phyloP scores from a whole-genome alignment of 2,888 invertebrate species.

The Himalopsyche japonica region DNA sequence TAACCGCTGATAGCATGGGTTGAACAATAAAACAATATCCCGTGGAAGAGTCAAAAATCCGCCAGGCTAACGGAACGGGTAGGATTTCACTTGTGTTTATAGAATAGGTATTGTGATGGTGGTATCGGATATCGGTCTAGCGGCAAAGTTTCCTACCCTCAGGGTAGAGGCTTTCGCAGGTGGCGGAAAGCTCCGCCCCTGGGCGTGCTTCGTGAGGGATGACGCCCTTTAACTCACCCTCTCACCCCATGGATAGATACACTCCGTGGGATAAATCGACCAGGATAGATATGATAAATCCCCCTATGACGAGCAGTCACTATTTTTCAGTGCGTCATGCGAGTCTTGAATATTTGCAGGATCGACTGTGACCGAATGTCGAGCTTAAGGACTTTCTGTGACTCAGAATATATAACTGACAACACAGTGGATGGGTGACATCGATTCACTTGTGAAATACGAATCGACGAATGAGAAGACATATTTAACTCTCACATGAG shows the following conservation, averaged over 20 bases:
- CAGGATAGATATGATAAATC: neutral
- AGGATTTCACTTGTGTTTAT: conserved; percentile 28
- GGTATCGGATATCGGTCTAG: conserved; percentile 36
- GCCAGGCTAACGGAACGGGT: conserved; percentile 46
- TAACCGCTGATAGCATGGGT: neutral
- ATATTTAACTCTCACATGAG: too few species aligned
- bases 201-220: conserved; percentile 7
- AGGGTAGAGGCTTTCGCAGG: conserved; percentile 14
- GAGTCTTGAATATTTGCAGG: neutral
- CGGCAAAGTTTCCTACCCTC: conserved; percentile 18
- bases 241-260: neutral
- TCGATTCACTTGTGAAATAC: too few species aligned
- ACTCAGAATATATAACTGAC: neutral
- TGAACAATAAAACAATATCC: conserved; percentile 43
- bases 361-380: neutral
- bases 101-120: conserved; percentile 40
- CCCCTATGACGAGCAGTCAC: neutral
- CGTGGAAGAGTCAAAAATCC: conserved; percentile 45
- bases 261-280: neutral
- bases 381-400: neutral
- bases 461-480: too few species aligned
- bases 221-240: neutral
- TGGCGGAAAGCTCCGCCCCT: neutral
- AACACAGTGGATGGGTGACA: too few species aligned
- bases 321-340: neutral